A percentile compares a stretch with the other conserved stretches of the same genome.
phyloP scores from a whole-genome alignment of 2,888 invertebrate genomes.

The Drosophila mettleri region DNA sequence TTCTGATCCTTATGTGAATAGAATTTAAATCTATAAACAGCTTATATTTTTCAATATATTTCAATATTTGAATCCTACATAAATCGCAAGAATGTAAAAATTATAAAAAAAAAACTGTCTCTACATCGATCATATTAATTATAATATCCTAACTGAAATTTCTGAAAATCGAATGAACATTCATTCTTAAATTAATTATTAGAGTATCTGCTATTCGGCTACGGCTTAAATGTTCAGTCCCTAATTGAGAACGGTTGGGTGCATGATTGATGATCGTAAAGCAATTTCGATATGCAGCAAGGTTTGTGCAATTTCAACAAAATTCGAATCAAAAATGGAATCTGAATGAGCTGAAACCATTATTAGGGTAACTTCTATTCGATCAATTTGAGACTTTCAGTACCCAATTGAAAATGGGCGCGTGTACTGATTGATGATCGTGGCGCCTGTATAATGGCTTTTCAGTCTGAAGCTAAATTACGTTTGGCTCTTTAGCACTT shows the following conservation, averaged over 20 bases:
- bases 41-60: too few species aligned
- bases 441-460: constrained; percentile 58
- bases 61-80: too few species aligned
- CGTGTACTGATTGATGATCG: constrained; percentile 57
- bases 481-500: constrained; percentile 62
- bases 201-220: background rate
- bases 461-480: constrained; percentile 41
- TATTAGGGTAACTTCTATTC: constrained; percentile 22
- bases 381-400: background rate
- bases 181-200: too few species aligned
- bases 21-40: too few species aligned
- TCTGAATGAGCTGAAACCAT: background rate
- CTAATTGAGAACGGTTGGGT: background rate
- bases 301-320: background rate
- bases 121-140: too few species aligned
- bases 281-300: background rate
- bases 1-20: too few species aligned
- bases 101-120: too few species aligned
- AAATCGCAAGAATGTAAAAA: too few species aligned
- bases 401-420: constrained; percentile 39
- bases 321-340: background rate
- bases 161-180: too few species aligned
- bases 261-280: constrained; percentile 3
- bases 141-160: background rate
- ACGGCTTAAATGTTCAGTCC: too few species aligned